phyloP scores from a whole-genome alignment of 2,113 vertebrate species.

The Nibea coibor region DNA sequence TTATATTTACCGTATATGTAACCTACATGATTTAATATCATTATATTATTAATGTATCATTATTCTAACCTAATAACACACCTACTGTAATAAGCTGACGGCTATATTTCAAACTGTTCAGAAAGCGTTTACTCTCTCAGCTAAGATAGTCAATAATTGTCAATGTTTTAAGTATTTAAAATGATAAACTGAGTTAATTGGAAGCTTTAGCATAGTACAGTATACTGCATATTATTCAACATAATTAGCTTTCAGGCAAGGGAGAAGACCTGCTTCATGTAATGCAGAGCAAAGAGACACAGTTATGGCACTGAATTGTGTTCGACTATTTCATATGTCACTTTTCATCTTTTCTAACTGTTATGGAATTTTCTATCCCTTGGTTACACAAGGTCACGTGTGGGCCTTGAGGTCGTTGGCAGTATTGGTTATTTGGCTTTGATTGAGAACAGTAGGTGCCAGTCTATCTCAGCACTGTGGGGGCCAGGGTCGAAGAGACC shows the following conservation, averaged over 20 bases:
- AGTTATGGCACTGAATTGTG: not conserved
- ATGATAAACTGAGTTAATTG: not conserved
- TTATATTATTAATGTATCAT: not conserved
- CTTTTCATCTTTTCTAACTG: not conserved
- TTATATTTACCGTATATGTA: no score
- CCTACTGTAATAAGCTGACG: not conserved
- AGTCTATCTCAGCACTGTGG: no score
- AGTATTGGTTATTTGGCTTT: no score
- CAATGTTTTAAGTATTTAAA: no score
- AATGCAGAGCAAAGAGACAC: not conserved
- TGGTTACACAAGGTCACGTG: no score
- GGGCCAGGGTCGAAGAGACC: no score
- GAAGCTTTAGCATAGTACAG: not conserved
- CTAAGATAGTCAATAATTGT: not conserved
- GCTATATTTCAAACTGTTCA: no score
- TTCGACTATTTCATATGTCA: not conserved
- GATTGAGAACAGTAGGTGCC: no score
- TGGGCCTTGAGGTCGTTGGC: no score
- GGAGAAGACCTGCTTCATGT: not conserved
- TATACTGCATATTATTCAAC: no score
- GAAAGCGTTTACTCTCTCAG: not conserved
- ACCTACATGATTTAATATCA: not conserved
- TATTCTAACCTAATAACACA: not conserved
- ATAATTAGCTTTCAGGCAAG: no score
- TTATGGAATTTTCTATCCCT: no score